Evolutionary conservation across 2,797 vertebrate genomes (phyloP).

Genomic region (Aldrovandia affinis): DNA sequence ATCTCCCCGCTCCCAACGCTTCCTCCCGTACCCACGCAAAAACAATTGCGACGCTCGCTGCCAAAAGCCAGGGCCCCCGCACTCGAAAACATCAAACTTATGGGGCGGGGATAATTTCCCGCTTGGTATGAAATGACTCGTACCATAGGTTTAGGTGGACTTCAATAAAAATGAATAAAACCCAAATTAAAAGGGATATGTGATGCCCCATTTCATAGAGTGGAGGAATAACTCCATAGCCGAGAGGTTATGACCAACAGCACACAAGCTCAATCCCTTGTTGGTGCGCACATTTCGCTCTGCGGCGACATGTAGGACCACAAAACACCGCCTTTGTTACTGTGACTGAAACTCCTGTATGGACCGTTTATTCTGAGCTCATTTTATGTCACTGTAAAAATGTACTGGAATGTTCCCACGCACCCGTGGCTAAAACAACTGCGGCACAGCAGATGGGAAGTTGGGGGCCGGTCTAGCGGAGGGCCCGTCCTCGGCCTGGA

Average conservation of each 20-base stretch:
- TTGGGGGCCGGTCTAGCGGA: neutral
- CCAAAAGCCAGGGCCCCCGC: neutral
- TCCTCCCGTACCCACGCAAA: conserved; percentile 1
- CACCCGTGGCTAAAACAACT: neutral
- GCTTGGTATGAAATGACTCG: neutral
- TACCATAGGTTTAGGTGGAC: neutral
- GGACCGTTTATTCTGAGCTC: conserved; percentile 11
- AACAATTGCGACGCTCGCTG: neutral
- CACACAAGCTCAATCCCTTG: neutral
- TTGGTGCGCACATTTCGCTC: neutral
- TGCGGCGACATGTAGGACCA: neutral
- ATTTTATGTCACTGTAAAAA: conserved; percentile 9
- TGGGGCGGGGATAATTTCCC: neutral
- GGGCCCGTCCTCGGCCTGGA: neutral
- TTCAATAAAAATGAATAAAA: neutral
- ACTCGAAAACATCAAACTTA: neutral
- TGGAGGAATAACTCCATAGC: no score
- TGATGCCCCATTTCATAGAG: no score
- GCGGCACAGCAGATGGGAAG: neutral
- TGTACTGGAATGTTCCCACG: neutral
- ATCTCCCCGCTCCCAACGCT: neutral
- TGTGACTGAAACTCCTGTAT: neutral
- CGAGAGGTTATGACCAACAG: neutral
- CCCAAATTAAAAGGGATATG: neutral
- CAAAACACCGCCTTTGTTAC: neutral